These are phyloP conservation scores for Oncorhynchus mykiss DNA, from an alignment of 2,113 vertebrate species.

Conservation along the genomic window DNA sequence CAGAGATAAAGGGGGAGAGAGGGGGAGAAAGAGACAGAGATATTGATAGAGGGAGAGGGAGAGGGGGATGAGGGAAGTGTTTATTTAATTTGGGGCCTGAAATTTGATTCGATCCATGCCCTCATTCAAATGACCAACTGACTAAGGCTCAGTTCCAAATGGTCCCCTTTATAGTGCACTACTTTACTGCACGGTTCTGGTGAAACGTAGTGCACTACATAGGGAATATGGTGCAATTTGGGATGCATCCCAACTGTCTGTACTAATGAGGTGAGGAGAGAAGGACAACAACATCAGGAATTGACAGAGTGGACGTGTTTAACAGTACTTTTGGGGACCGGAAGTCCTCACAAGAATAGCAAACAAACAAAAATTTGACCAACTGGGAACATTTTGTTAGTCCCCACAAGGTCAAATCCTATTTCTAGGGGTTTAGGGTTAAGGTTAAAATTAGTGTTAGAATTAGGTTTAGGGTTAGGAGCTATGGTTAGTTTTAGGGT, in stretches of 20 bases:
- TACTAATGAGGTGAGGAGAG: neutral
- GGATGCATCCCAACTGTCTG: neutral
- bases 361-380: neutral
- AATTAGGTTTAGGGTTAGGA: no score
- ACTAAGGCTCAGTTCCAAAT: neutral
- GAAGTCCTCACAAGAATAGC: no score
- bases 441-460: no score
- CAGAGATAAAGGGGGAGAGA: neutral
- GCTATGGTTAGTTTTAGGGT: no score
- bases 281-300: neutral
- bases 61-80: neutral
- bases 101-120: slow-evolving; percentile 4
- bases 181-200: neutral
- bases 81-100: slow-evolving; percentile 1
- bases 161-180: neutral
- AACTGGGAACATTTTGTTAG: no score
- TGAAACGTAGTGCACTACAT: neutral
- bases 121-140: neutral
- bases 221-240: neutral
- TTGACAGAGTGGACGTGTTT: neutral
- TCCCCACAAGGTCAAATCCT: no score
- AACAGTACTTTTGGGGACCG: neutral
- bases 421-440: no score
- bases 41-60: slow-evolving; percentile 1
- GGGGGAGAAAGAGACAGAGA: neutral